phyloP scores from a whole-genome alignment of 1,140 invertebrate genomes.

The Calephelis nemesis region DNA sequence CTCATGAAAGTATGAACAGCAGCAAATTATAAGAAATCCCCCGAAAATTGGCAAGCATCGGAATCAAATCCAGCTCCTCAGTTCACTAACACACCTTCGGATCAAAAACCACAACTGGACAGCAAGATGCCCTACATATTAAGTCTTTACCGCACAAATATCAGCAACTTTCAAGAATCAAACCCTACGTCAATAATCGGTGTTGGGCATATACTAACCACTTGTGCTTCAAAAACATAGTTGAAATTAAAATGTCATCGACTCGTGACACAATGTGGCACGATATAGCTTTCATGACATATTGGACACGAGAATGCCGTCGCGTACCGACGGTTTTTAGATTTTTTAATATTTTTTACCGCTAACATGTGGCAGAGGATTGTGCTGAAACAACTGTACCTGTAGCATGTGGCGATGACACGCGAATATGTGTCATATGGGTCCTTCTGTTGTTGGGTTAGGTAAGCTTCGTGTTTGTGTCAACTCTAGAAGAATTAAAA shows the following conservation, averaged over 20 bases:
- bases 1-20: no score
- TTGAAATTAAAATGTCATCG: not conserved
- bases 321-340: conserved; percentile 35
- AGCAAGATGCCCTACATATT: no score
- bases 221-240: no score
- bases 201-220: no score
- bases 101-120: no score
- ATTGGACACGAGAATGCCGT: conserved; percentile 44
- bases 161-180: no score
- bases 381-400: conserved; percentile 28
- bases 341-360: conserved; percentile 38
- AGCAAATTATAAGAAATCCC: no score
- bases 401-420: conserved; percentile 30
- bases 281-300: conserved; percentile 36
- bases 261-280: conserved; percentile 20
- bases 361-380: conserved; percentile 45
- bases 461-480: conserved; percentile 36
- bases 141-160: no score
- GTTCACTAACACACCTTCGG: no score
- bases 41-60: no score
- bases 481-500: conserved; percentile 24
- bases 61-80: no score
- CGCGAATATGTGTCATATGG: conserved; percentile 22
- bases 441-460: not conserved
- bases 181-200: no score